Conservation (phyloP, 2,797 vertebrate genomes). For the Acipenser oxyrinchus region DNA sequence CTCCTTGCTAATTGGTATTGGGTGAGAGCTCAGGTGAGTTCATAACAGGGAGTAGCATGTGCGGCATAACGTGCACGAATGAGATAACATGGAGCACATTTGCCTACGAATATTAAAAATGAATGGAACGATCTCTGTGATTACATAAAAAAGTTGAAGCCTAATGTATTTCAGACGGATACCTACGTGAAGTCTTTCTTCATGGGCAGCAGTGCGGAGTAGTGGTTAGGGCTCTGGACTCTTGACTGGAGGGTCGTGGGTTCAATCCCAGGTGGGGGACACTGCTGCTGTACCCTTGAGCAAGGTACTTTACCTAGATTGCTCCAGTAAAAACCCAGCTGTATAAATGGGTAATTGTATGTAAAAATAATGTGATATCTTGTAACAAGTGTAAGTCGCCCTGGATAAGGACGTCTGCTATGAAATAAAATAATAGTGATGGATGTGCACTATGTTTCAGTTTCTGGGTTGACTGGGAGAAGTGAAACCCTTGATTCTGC, state of each 20-base stretch:
- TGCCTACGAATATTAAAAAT: constrained; percentile 53
- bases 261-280: too few species aligned
- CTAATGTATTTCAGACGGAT: constrained; percentile 48
- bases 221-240: constrained; percentile 14
- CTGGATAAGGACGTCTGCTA: neutral
- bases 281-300: too few species aligned
- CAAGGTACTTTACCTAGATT: too few species aligned
- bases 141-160: constrained; percentile 48
- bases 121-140: constrained; percentile 51
- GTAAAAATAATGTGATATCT: too few species aligned
- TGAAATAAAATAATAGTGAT: constrained; percentile 14
- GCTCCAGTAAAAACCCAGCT: too few species aligned
- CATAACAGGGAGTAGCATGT: constrained; percentile 33
- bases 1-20: too few species aligned
- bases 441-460: constrained; percentile 24
- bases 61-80: constrained; percentile 41
- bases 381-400: neutral
- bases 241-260: too few species aligned
- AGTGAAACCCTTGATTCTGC: neutral
- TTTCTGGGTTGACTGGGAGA: constrained; percentile 1
- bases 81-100: constrained; percentile 31
- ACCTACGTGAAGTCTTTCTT: constrained; percentile 18
- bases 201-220: neutral
- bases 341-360: too few species aligned
- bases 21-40: too few species aligned